Evolutionary conservation across 2,888 invertebrate genomes (phyloP), one percentile per base, ranked within the genome.

Genomic region (Ornithoptera priamus): DNA sequence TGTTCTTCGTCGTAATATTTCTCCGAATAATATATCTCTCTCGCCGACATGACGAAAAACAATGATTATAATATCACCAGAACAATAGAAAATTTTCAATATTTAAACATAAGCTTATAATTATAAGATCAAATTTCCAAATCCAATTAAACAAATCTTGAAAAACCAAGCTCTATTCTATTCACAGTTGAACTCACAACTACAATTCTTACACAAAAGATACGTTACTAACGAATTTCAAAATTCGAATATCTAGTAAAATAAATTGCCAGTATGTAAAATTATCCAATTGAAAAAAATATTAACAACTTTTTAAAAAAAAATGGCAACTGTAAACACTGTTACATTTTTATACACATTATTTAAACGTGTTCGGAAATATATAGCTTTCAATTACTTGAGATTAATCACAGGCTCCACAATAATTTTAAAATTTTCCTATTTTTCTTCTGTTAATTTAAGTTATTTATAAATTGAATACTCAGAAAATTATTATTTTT

Each of bases 1-100:
- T 95, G 97, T 77, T 96, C 94, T 72, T 97, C 97, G 81, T 98
- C 98, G 81, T 95, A 96, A 87, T 98, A 98, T 94, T 98, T 98
- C 76, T 97, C 97, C 0, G 98, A 98, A 88, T 98, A 98, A 84
- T 96, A 98, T 80, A 98, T 98, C 75, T 96, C 96, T 86, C 96
- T 95, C 60, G 79, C 78, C 75, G 94, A 88, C 95, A 95, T 95
- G 20, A 22, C 68, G 75, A 50, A 30, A 58, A 63, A 61, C 30
- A 24, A 10, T 58, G n/a, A 22, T 61, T 5, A 20, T 6, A 57
- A 8, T n/a, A 20, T 57, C 7, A 6, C 20, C 20, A n/a, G 22
- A 57, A 18, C 15, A 57, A 57, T 7, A 20, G 6, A 57, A 4
- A 20, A 20, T 20, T 20, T 20, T 57, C 57, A 57, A 57, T 57